Evolutionary conservation across 2,113 vertebrate genomes (phyloP), one percentile per base, ranked within the genome.

Genomic region (Dicaeum eximium): DNA sequence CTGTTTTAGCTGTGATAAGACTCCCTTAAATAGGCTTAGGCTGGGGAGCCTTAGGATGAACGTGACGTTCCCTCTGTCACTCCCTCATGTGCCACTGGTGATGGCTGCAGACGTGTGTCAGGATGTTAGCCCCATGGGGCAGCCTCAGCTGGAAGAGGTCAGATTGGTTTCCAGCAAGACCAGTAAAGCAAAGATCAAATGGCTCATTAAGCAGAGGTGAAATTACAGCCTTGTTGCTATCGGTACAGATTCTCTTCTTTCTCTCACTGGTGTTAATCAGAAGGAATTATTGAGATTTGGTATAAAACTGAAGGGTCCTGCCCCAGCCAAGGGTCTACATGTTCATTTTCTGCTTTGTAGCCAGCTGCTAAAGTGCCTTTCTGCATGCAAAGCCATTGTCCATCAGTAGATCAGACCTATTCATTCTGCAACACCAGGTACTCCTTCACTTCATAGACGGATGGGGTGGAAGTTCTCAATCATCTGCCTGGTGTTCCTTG

Each of bases 221-320:
- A 96, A 96, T 95, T 92, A 88, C 95, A 97, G 48, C 18, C 58
- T 93, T 91, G 27, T 53, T 80, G 58, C 62, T 64, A 64, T 58
- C 0, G 0, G 58, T 67, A 71, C 25, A 53, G 79, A 67, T 83
- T 80, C n/a, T 74, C n/a, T 80, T 94, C 72, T 89, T 92, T 71
- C 62, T 78, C 64, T 88, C 60, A 45, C 4, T 80, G 37, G 30
- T 77, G 50, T 62, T 80, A 69, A 83, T 83, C 42, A 70, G 58
- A 88, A 93, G 24, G 40, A 91, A 94, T 51, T 81, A 8, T 44
- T 53, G 40, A 92, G 25, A 74, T 6, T 28, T 4, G 3, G 15
- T 58, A 74, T 30, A 66, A 82, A 93, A 66, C 11, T 27, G 47
- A 84, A 87, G 61, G 14, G 35, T 85, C 30, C 38, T 80, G 50